Evolutionary conservation across 2,797 vertebrate genomes (phyloP), one percentile per base, ranked within the genome.

Genomic region (Alfaro cultratus): DNA sequence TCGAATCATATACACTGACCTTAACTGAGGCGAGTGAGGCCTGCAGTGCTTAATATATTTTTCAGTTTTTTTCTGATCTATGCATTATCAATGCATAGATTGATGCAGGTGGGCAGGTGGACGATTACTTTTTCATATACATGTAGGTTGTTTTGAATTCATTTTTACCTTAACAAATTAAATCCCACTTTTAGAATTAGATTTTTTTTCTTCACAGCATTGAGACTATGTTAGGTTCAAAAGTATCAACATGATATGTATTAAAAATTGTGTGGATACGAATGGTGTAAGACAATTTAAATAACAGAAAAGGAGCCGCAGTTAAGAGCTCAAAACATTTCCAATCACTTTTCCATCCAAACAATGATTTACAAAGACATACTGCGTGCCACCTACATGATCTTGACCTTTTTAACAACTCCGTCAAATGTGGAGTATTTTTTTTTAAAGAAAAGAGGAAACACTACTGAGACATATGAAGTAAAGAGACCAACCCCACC

Each of bases 401-500:
- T 71, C 77, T 68, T 62, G 31, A 77, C 43, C 43, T 31, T 82
- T 83, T 79, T 73, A 88, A 77, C 79, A 78, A 83, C 74, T 75
- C 55, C 62, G 64, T 83, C 77, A 76, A 83, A 73, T 77, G 43
- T 55, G 74, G 34, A 60, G 31, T n/a, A 21, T 55, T 71, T 70
- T 68, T 70, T 16, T 85, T 72, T 78, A 79, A 72, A 46, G 76
- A 43, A 83, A 41, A 13, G 64, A 77, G 64, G 76, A 89, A 84
- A 78, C 57, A 75, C 73, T 43, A 49, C 26, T 34, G 80, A 82
- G 78, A 82, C 47, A 72, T 12, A 60, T 46, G 53, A 82, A 81
- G 76, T 64, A 83, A 70, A 80, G 80, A 79, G 78, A 72, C 83
- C 36, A 85, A 85, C 82, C 76, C 84, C 91, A 91, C 89, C 87